Evolutionary conservation across 2,113 vertebrate species (phyloP), one percentile per base, ranked within the genome.

Genomic region (Sorex fumeus): DNA sequence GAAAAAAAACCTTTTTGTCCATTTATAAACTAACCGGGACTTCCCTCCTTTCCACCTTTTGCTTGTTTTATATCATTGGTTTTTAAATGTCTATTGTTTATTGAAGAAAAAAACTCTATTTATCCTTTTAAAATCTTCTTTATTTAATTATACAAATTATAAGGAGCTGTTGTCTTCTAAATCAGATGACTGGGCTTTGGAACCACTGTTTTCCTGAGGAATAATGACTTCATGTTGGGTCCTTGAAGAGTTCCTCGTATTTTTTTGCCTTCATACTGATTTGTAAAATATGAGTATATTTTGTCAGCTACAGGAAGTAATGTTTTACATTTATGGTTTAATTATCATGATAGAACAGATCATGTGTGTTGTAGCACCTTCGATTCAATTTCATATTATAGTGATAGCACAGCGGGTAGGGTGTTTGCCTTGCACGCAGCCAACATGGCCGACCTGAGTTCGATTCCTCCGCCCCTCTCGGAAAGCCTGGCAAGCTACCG

Each of bases 1-100:
- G 69, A 66, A 83, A 89, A 18, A 90, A 84, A 36, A 83, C 40
- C 62, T 64, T n/a, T 74, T 67, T 92, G 47, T 85, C 84, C 34
- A 90, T 88, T 43, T 83, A 40, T 76, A n/a, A 79, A 75, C 32
- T 93, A 76, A 75, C 21, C 21, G 19, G 85, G 53, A 80, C n/a
- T 71, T 81, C 28, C 2, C 36, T 78, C 12, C 40, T 64, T 15
- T 4, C 23, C n/a, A 43, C 12, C 64, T 47, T 45, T 69, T 50
- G 34, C 47, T 77, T 70, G 25, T 23, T 62, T 91, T 93, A 60
- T 88, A 18, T 60, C 57, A 60, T 21, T 21, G 21, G 40, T 3
- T 60, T 21, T 21, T 60, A 21, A 60, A 60, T 60, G 57, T 18
- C 57, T 62, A 23, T 62, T 62, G 18, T 23, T 62, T 62, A 16